Conservation (phyloP, 2,888 invertebrate genomes). For the Sturmia bella region DNA sequence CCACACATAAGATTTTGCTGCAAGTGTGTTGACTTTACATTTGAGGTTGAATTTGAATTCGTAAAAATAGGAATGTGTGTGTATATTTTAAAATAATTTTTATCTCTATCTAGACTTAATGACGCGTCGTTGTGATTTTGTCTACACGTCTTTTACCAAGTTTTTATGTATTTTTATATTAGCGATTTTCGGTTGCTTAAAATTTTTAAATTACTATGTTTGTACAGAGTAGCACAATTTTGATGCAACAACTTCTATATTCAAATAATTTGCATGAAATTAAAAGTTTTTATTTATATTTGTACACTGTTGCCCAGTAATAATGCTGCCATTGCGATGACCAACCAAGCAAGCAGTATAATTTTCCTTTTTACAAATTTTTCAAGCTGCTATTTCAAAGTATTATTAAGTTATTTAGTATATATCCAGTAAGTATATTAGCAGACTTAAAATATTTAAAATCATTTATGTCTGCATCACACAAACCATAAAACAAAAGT, state of each 20-base stretch:
- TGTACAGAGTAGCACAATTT: not conserved
- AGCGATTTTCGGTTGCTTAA: slow-evolving; percentile 23
- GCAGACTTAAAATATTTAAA: no score
- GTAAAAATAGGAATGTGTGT: no score
- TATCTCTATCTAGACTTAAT: slow-evolving; percentile 49
- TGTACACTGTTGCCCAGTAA: slow-evolving; percentile 9
- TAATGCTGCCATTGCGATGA: no score
- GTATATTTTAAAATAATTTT: slow-evolving; percentile 37
- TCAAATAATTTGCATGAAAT: slow-evolving; percentile 21
- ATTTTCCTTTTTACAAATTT: no score
- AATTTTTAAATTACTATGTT: slow-evolving; percentile 37
- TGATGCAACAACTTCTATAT: slow-evolving; percentile 1
- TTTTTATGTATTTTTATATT: slow-evolving; percentile 1
- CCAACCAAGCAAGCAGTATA: no score
- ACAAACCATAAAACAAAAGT: no score
- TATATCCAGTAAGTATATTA: no score
- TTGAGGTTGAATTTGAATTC: slow-evolving; percentile 59
- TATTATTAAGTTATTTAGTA: no score
- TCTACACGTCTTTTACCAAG: slow-evolving; percentile 22
- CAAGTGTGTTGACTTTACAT: slow-evolving; percentile 21
- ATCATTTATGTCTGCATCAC: no score
- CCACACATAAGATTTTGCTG: not conserved
- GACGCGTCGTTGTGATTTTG: slow-evolving; percentile 55
- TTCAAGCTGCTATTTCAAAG: no score
- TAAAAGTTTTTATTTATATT: not conserved